phyloP scores from a whole-genome alignment of 2,888 invertebrate genomes.

The Phortica okadai region DNA sequence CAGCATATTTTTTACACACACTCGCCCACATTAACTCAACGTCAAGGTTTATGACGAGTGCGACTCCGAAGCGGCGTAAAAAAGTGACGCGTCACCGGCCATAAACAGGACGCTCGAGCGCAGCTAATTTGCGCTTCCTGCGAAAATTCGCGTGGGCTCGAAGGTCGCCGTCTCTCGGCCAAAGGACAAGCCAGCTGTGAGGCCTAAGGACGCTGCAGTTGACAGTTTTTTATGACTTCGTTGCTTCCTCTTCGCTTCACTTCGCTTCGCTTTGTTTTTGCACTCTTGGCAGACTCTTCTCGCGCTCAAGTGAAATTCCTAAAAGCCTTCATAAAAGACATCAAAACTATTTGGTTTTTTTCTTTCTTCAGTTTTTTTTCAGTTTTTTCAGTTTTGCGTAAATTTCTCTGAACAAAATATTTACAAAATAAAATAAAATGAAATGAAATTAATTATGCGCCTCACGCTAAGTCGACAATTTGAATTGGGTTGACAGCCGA shows the following conservation, averaged over 20 bases:
- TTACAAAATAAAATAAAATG: constrained; percentile 3
- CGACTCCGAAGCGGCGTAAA: constrained; percentile 15
- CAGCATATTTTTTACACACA: constrained; percentile 9
- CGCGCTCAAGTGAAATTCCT: neutral
- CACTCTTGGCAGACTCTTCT: neutral
- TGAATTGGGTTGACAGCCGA: constrained; percentile 67
- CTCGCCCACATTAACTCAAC: neutral
- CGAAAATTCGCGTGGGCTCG: constrained; percentile 51
- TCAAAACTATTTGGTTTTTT: neutral
- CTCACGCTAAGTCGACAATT: constrained; percentile 69
- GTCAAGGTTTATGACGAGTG: constrained; percentile 25
- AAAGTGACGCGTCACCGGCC: neutral
- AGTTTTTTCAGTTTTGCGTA: neutral
- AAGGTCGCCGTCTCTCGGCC: constrained; percentile 39
- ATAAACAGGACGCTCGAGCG: constrained; percentile 45
- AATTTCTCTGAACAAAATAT: neutral
- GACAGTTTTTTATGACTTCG: constrained; percentile 60
- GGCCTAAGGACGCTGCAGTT: constrained; percentile 51
- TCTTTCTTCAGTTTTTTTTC: too few relatives aligned
- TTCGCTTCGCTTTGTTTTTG: neutral
- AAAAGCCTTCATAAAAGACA: neutral
- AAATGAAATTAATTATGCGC: constrained; percentile 61
- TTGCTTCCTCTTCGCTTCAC: neutral
- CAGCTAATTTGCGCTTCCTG: constrained; percentile 66
- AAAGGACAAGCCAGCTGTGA: neutral